These are phyloP conservation scores for Bugulina stolonifera DNA, from an alignment of 2,888 invertebrate genomes.

Conservation along the genomic window DNA sequence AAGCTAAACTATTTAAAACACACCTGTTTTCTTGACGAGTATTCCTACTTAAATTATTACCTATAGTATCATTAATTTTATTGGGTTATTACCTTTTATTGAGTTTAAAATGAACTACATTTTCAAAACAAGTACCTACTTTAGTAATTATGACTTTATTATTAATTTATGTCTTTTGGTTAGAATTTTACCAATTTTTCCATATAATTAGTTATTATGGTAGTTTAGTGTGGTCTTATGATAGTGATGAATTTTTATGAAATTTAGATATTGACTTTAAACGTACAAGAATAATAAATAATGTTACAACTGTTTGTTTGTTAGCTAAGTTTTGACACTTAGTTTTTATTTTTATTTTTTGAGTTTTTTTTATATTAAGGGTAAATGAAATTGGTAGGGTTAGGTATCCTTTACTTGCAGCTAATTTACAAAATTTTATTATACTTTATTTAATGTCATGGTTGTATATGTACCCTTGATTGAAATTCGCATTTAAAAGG, in stretches of 20 bases:
- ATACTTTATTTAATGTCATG: neutral
- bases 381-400: neutral
- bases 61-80: neutral
- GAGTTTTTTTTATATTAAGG: neutral
- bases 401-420: neutral
- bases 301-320: neutral
- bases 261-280: neutral
- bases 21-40: neutral
- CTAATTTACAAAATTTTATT: neutral
- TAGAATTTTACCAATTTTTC: neutral
- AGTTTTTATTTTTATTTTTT: neutral
- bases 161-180: neutral
- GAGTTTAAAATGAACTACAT: neutral
- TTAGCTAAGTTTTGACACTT: neutral
- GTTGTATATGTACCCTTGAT: neutral
- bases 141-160: neutral
- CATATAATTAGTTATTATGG: neutral
- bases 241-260: neutral
- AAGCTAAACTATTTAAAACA: neutral
- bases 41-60: neutral
- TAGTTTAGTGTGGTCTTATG: neutral
- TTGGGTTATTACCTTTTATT: neutral
- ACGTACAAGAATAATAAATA: neutral
- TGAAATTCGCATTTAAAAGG: neutral
- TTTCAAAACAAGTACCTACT: neutral